These are phyloP conservation scores for Sapajus apella DNA, from an alignment of 2,113 vertebrate species.

Conservation along the genomic window DNA sequence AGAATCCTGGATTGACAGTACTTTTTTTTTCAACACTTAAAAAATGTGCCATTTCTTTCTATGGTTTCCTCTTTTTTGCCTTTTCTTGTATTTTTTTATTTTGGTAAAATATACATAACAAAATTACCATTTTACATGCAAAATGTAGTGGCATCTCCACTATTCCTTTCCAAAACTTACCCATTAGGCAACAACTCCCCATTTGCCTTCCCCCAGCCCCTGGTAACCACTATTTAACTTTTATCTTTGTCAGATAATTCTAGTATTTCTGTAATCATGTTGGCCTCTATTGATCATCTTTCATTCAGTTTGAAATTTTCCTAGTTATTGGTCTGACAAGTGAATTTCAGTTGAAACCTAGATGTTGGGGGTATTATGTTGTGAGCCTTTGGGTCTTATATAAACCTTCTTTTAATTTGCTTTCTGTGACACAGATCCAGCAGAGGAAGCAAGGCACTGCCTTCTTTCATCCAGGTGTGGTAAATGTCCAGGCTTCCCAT, in stretches of 20 bases:
- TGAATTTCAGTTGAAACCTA: conserved; percentile 38
- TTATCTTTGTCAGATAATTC: not conserved
- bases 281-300: not conserved
- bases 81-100: not conserved
- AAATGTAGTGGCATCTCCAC: not conserved
- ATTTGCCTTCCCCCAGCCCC: not conserved
- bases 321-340: not conserved
- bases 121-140: conserved; percentile 22
- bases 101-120: not conserved
- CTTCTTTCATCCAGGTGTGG: not conserved
- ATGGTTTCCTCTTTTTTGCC: not conserved
- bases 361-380: not conserved
- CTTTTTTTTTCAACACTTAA: not conserved
- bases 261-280: conserved; percentile 1
- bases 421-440: not conserved
- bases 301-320: conserved; percentile 11
- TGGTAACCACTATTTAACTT: not conserved
- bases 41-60: not conserved
- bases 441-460: not conserved
- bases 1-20: not conserved
- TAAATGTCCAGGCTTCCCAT: not conserved
- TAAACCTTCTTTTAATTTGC: conserved; percentile 26
- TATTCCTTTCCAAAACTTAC: conserved; percentile 4
- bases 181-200: not conserved
- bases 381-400: not conserved